phyloP scores from a whole-genome alignment of 2,113 vertebrate species.

The Elephantulus edwardii region DNA sequence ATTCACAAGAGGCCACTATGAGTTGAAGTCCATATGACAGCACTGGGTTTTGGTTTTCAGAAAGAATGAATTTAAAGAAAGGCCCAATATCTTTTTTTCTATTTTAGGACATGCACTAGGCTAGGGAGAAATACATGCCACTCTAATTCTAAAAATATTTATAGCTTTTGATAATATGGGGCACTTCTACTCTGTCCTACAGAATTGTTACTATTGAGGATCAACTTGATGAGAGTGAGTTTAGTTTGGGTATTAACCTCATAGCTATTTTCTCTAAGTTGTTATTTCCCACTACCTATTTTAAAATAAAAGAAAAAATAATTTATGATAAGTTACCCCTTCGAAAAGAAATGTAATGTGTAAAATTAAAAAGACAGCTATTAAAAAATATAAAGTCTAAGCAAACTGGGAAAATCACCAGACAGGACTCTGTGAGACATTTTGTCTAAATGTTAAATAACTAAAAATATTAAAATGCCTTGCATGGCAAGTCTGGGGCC shows the following conservation, averaged over 20 bases:
- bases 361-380: slow-evolving; percentile 34
- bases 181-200: too few relatives aligned
- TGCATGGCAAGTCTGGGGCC: neutral
- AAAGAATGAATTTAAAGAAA: neutral
- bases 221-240: too few relatives aligned
- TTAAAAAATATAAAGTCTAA: slow-evolving; percentile 46
- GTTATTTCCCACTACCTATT: slow-evolving; percentile 37
- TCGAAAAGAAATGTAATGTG: slow-evolving; percentile 45
- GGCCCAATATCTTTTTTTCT: neutral
- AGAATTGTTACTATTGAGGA: too few relatives aligned
- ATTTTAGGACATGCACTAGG: slow-evolving; percentile 39
- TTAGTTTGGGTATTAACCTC: neutral
- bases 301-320: slow-evolving; percentile 44
- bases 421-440: slow-evolving; percentile 25
- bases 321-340: slow-evolving; percentile 31
- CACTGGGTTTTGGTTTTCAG: too few relatives aligned
- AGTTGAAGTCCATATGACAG: neutral
- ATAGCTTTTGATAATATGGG: too few relatives aligned
- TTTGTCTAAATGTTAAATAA: slow-evolving; percentile 58
- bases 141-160: too few relatives aligned
- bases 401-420: slow-evolving; percentile 23
- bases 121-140: too few relatives aligned
- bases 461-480: slow-evolving; percentile 38
- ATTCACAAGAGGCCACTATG: neutral
- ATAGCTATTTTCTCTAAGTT: slow-evolving; percentile 39